Evolutionary conservation across 2,113 vertebrate species (phyloP).

Genomic region (Psilopogon haemacephalus): DNA sequence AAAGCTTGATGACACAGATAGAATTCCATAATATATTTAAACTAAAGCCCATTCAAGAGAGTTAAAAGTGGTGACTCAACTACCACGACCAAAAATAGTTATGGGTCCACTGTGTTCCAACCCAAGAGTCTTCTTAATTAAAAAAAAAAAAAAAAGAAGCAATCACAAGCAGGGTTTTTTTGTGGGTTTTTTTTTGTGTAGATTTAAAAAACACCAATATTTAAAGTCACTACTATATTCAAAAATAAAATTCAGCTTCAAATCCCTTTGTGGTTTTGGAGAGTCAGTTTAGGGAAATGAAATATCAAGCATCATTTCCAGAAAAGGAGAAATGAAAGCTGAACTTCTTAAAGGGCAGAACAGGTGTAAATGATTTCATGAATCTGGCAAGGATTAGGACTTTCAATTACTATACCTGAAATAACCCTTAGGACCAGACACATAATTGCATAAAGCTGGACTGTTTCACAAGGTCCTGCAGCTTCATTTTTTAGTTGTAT

Average conservation of each 20-base stretch:
- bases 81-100: background rate
- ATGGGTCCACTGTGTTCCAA: background rate
- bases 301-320: background rate
- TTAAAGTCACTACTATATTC: background rate
- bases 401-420: background rate
- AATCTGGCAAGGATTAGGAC: background rate
- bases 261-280: background rate
- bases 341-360: background rate
- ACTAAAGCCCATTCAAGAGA: background rate
- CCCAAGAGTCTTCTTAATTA: background rate
- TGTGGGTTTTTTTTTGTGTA: background rate
- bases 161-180: background rate
- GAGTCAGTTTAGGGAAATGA: background rate
- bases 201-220: background rate
- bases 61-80: background rate
- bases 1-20: background rate
- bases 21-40: slow-evolving; percentile 12
- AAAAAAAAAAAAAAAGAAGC: background rate
- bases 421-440: background rate
- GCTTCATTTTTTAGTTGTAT: background rate
- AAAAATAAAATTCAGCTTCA: background rate
- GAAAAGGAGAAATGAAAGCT: background rate
- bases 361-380: background rate
- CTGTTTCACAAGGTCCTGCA: background rate
- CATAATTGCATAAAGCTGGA: background rate